Base-by-base conservation (phyloP, 1,140 invertebrate genomes). In the Calosoma granatense region DNA sequence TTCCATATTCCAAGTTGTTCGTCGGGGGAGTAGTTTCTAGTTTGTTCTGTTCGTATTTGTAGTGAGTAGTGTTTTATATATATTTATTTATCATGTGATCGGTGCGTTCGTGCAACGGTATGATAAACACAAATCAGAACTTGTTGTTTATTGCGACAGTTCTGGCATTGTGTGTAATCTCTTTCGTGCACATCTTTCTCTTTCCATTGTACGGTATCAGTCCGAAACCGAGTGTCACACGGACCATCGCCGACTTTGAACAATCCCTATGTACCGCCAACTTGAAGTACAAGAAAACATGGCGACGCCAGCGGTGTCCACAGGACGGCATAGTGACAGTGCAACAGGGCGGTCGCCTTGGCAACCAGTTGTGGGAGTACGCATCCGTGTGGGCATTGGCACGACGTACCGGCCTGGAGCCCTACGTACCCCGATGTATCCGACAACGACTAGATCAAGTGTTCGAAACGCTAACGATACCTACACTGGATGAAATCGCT, bases 341-440 rank as follows among this genome's bases (percentile, higher is more conserved):
- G 56, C 22, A 60, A 57, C 71, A 76, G 65, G 75, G 75, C 59
- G 78, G 78, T 20, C 67, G 81, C 55, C 62, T 85, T 53, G 84
- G 82, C 39, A 83, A 84, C 66, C 80, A 81, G 62, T 83, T 84
- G 65, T 82, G 79, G 76, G 79, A 82, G 57, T 83, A 83, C 59
- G 80, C 78, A 0, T 78, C 79, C 0, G 77, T 82, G 2, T 83
- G 78, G 77, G 81, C 81, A 0, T 67, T 72, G 62, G 77, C 65
- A 61, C 55, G 77, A 56, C 67, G 76, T 51, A 82, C 81, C 9
- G 77, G 80, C 2, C 66, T 82, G 1, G 78, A 81, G 59, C 75
- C 81, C 0, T 80, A 76, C 55, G 71, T 82, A 56, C 79, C 79
- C 20, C 69, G 74, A 55, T 81, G 79, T 59, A 81, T 81, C 59